A percentile compares a stretch with the other conserved stretches of the same genome.
These are phyloP conservation scores for Oscheius onirici DNA, from an alignment of 2,888 invertebrate species.

Conservation along the genomic window DNA sequence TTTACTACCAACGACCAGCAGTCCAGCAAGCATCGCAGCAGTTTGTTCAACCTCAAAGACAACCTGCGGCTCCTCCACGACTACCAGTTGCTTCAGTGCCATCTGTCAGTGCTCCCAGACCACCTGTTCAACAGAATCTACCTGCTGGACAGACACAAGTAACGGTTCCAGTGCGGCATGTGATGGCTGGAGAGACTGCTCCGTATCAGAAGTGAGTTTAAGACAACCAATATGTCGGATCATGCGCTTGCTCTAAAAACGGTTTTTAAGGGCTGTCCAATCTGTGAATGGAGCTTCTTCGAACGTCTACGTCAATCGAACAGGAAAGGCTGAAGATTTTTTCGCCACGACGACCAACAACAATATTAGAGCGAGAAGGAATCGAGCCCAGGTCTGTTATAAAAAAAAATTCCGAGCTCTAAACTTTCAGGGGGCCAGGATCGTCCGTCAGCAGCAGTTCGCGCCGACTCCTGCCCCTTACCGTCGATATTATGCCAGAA, in stretches of 20 bases:
- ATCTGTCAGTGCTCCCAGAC: not conserved
- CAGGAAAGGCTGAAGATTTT: not conserved
- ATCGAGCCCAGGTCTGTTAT: not conserved
- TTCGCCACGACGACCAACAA: not conserved
- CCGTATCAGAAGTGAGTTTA: not conserved
- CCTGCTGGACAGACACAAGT: not conserved
- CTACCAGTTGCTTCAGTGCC: not conserved
- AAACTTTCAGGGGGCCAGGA: constrained; percentile 5
- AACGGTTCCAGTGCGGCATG: not conserved
- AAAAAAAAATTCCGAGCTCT: not conserved
- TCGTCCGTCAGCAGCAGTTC: constrained; percentile 2
- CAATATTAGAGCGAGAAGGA: not conserved
- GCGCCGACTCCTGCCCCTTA: constrained; percentile 11
- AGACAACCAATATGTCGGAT: no score
- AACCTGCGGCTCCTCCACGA: not conserved
- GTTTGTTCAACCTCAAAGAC: not conserved
- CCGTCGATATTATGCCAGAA: constrained; percentile 26
- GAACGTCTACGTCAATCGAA: constrained; percentile 3
- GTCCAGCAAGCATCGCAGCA: not conserved
- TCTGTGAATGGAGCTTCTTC: constrained; percentile 3
- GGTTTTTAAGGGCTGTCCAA: not conserved
- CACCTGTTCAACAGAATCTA: not conserved
- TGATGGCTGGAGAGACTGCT: not conserved
- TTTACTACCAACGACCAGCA: not conserved
- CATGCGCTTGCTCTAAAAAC: not conserved